Conservation (phyloP, 2,797 vertebrate species). For the Artibeus jamaicensis region DNA sequence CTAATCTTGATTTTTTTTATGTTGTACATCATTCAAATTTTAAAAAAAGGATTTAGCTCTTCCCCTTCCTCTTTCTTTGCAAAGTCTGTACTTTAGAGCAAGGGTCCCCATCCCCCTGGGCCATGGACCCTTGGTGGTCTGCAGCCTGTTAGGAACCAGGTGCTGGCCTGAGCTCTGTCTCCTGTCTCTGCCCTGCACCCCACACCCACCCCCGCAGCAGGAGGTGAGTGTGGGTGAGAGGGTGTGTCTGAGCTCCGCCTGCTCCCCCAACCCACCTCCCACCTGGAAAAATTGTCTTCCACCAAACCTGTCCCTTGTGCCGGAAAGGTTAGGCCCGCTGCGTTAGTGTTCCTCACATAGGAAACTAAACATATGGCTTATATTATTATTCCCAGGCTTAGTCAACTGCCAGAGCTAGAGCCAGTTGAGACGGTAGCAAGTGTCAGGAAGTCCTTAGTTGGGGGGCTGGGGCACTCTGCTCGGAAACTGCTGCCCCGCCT, state of each 20-base stretch:
- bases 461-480: not conserved
- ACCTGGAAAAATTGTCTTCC: no score
- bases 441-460: not conserved
- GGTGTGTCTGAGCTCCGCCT: no score
- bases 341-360: slow-evolving; percentile 41
- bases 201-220: no score
- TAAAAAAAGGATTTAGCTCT: slow-evolving; percentile 5
- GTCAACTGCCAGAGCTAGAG: not conserved
- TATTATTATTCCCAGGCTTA: slow-evolving; percentile 47
- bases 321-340: no score
- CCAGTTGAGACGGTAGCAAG: slow-evolving; percentile 17
- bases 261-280: no score
- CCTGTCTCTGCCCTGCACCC: no score
- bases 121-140: no score
- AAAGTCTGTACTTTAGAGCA: not conserved
- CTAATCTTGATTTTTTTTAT: slow-evolving; percentile 24
- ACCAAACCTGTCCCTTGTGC: no score
- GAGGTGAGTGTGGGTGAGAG: no score
- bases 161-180: no score
- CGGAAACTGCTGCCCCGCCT: slow-evolving; percentile 11
- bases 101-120: no score
- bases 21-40: slow-evolving; percentile 32
- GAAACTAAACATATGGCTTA: slow-evolving; percentile 46
- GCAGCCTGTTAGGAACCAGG: no score
- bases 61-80: slow-evolving; percentile 43